Base-by-base conservation (phyloP, 1,140 invertebrate species). In the Drosophila funebris region DNA sequence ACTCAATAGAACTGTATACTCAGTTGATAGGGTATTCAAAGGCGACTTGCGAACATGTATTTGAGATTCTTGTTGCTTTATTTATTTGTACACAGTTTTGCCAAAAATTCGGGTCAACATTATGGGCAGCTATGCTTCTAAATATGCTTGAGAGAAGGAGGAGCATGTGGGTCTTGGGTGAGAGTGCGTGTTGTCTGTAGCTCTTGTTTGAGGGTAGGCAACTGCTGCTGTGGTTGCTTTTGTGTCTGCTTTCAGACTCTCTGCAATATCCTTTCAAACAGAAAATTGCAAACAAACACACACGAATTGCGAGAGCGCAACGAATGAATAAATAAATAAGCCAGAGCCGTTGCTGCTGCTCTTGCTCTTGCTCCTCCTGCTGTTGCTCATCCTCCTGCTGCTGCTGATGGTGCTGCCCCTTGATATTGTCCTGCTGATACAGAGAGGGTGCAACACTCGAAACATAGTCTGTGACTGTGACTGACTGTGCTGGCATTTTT, bases 251-350 rank as follows among this genome's bases (percentile, higher is more conserved):
- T 14, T 60, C 63, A 73, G 71, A 76, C 61, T 82, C 61, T 82
- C 60, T 73, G 56, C 71, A 72, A 88, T 72, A 90, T 85, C 74
- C 80, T 90, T 85, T 85, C 76, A 80, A 62, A 85, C 77, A 90
- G 76, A 81, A 90, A 90, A 90, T 85, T 79, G 81, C 84, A 90
- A 90, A 50, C 81, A 89, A 90, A 90, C 75, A 81, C 46, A 56
- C 39, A 72, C 56, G 73, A 84, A 73, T 69, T 70, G 81, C 39
- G 62, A 46, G 62, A 57, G 67, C 78, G 66, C 76, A 75, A 74
- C 73, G 84, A 88, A 88, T 89, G 79, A 88, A 88, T 84, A 84
- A 88, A 89, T 89, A 88, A 88, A 88, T 84, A 79, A 80, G 70
- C 76, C 63, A 31, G 78, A 72, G 56, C 61, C 29, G 14, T 33